Base-by-base conservation (phyloP, 1,140 invertebrate genomes). In the Euwallacea fornicatus region DNA sequence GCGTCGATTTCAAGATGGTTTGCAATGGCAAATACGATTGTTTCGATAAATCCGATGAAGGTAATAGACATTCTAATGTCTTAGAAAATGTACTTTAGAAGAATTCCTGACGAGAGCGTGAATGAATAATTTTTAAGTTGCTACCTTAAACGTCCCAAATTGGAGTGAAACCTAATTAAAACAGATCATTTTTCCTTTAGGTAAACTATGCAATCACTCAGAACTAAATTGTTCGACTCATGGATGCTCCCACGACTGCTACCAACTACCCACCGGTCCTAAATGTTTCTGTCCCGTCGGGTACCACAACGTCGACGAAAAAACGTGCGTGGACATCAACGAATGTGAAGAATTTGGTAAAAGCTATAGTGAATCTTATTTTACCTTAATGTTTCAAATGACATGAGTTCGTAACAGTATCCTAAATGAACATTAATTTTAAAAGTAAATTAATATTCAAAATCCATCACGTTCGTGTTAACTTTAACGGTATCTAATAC, bases 11-110 rank as follows among this genome's bases (percentile, higher is more conserved):
- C 0, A 75, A 82, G 0, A 78, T 86, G 42, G 88, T 94, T 71
- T 97, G 95, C 78, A 88, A 97, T 77, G 87, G 88, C 0, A 82
- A 84, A 0, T 43, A 77, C 6, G 92, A 98, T 77, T 98, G 96
- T 82, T 83, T 86, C 0, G 91, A 95, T 82, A 86, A 84, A 2
- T 90, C 89, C 2, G 95, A 97, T 82, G 91, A 93, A 79, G 79
- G 71, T 63, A 42, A 42, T 61, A 43, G 4, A 33, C 21, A 4
- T 33, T 33, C 21, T 33, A 33, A 33, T 33, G 21, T 33, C 21
- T 33, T 4, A 33, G 21, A 33, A 33, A 33, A 33, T 4, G 21
- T 33, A 33, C 21, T 33, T 33, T 33, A 33, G 1, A 33, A 33
- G 21, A 33, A 2, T 33, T 33, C 21, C 21, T 33, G 4, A 33